Percentiles rank a stretch among this genome's conserved stretches.
phyloP scores from a whole-genome alignment of 2,113 vertebrate genomes.

The Paratilapia polleni region DNA sequence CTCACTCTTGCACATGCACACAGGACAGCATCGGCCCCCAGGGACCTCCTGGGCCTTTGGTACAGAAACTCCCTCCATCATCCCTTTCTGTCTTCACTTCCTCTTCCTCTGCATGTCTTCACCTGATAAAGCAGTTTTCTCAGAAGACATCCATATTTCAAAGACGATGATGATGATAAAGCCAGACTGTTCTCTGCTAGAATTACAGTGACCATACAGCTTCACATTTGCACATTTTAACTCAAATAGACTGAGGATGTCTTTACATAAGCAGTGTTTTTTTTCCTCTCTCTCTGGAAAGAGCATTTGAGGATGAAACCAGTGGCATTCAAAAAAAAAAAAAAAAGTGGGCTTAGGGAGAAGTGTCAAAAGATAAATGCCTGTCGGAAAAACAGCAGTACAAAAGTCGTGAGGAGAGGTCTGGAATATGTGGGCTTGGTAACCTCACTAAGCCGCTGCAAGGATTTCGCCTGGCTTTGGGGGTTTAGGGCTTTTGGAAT shows the following conservation, averaged over 20 bases:
- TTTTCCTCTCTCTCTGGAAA: conserved; percentile 55
- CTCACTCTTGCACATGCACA: conserved; percentile 96
- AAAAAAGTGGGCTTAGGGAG: conserved; percentile 36
- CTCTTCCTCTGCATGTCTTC: neutral
- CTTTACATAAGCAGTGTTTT: conserved; percentile 31
- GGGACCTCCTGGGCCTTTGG: conserved; percentile 92
- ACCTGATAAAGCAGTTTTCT: conserved; percentile 24
- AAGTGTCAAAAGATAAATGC: conserved; percentile 72
- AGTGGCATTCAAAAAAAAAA: conserved; percentile 21
- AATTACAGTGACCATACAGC: neutral
- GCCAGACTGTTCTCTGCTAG: conserved; percentile 44
- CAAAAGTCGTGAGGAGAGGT: conserved; percentile 31
- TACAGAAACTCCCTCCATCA: conserved; percentile 77
- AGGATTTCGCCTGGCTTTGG: conserved; percentile 49
- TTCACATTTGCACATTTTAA: conserved; percentile 29
- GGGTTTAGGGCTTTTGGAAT: conserved; percentile 63
- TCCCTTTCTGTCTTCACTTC: conserved; percentile 16
- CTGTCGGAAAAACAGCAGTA: conserved; percentile 57
- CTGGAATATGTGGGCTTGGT: conserved; percentile 58
- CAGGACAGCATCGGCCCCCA: conserved; percentile 95
- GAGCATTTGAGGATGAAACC: conserved; percentile 48
- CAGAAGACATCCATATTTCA: conserved; percentile 30
- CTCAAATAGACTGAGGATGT: conserved; percentile 29
- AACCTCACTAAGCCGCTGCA: conserved; percentile 43
- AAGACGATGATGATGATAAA: conserved; percentile 52